Percentiles rank a stretch among this genome's conserved stretches.
phyloP scores from a whole-genome alignment of 2,797 vertebrate genomes.

The Lophius americanus region DNA sequence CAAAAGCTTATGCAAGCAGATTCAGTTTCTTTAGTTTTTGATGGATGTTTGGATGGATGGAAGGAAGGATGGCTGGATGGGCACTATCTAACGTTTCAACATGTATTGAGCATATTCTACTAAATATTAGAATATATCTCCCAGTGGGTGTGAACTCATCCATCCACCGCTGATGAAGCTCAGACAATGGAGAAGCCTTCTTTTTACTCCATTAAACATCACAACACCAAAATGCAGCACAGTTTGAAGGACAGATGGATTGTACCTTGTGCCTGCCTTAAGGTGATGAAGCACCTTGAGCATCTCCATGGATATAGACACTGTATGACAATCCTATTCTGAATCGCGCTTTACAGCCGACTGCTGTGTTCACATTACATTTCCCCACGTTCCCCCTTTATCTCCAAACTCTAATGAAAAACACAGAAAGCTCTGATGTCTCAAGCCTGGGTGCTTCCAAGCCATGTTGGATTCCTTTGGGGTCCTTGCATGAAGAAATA shows the following conservation, averaged over 20 bases:
- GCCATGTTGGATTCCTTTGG: constrained; percentile 31
- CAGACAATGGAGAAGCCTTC: neutral
- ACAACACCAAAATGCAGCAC: neutral
- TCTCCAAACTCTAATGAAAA: constrained; percentile 40
- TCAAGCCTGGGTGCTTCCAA: constrained; percentile 14
- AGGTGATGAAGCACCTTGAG: constrained; percentile 46
- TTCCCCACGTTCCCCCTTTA: constrained; percentile 12
- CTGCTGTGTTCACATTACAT: constrained; percentile 32
- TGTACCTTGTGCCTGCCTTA: constrained; percentile 15
- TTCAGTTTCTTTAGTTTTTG: no score
- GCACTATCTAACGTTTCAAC: no score
- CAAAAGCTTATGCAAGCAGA: no score
- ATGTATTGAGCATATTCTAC: no score
- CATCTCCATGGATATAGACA: constrained; percentile 41
- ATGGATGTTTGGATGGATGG: no score
- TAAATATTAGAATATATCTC: no score
- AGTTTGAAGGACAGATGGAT: constrained; percentile 26
- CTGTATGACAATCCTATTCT: constrained; percentile 39
- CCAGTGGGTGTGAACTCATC: neutral
- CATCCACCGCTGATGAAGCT: constrained; percentile 2
- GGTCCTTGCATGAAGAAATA: constrained; percentile 19
- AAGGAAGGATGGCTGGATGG: no score
- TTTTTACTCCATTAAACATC: neutral
- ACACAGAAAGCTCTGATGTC: constrained; percentile 35
- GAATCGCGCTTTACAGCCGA: constrained; percentile 40